Percentiles rank a stretch among this genome's conserved stretches.
Evolutionary conservation across 2,113 vertebrate genomes (phyloP).

Genomic region (Lates calcarifer): DNA sequence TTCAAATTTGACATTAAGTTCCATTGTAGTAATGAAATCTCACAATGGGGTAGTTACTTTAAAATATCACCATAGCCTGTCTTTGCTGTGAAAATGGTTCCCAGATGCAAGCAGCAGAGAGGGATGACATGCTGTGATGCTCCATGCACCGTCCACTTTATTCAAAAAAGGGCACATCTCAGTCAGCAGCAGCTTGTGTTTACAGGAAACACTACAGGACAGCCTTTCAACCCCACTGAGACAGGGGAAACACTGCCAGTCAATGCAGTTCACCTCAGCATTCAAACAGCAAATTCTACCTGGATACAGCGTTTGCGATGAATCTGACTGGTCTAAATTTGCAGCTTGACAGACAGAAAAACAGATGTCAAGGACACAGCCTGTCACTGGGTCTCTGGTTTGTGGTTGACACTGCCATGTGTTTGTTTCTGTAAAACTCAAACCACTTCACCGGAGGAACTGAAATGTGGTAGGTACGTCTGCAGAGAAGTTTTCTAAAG

Average conservation of each 20-base stretch:
- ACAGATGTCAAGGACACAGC: background rate
- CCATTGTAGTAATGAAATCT: no score
- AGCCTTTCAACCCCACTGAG: background rate
- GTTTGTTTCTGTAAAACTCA: background rate
- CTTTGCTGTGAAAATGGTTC: conserved; percentile 7
- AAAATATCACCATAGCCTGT: no score
- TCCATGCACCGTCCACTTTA: background rate
- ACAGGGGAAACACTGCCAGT: background rate
- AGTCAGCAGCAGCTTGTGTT: conserved; percentile 29
- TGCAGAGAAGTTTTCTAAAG: background rate
- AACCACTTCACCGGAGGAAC: background rate
- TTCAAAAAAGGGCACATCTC: background rate
- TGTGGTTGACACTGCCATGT: background rate
- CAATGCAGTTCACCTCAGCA: background rate
- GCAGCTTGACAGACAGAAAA: background rate
- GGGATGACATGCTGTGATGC: background rate
- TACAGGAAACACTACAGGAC: conserved; percentile 37
- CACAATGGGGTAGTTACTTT: no score
- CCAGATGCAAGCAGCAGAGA: conserved; percentile 21
- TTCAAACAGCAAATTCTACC: background rate
- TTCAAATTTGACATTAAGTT: no score
- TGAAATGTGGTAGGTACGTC: background rate
- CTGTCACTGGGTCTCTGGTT: background rate
- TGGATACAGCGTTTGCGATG: background rate
- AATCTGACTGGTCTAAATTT: background rate